Evolutionary conservation across 2,888 invertebrate genomes (phyloP).

Genomic region (Imbricaverruca yamaguchii): DNA sequence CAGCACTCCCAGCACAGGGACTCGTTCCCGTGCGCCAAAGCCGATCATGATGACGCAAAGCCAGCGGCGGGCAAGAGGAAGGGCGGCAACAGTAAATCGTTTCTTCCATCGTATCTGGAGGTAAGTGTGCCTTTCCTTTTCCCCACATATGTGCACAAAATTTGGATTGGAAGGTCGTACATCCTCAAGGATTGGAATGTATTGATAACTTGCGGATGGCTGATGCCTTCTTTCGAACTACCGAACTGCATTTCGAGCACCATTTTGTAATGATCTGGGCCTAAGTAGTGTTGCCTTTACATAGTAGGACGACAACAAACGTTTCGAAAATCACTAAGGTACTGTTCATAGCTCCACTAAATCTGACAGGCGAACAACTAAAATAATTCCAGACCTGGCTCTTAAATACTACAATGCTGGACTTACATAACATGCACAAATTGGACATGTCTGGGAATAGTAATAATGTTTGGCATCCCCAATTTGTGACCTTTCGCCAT

Average conservation of each 20-base stretch:
- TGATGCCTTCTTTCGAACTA: background rate
- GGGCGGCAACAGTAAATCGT: background rate
- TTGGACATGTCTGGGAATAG: no score
- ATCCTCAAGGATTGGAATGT: background rate
- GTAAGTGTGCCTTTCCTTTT: background rate
- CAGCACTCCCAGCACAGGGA: background rate
- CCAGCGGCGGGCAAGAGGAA: background rate
- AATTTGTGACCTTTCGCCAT: no score
- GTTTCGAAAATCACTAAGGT: no score
- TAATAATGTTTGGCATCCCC: no score
- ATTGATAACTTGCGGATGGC: background rate
- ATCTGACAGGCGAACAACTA: no score
- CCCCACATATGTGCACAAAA: no score
- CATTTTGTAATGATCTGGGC: background rate
- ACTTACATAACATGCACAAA: no score
- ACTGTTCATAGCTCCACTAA: no score
- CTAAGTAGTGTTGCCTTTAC: background rate
- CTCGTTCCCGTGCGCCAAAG: background rate
- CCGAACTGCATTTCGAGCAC: background rate
- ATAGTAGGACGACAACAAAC: background rate
- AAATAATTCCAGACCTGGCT: no score
- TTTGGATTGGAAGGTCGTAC: no score
- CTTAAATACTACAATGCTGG: no score
- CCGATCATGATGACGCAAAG: background rate
- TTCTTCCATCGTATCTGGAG: background rate